Evolutionary conservation across 2,797 vertebrate genomes (phyloP), one percentile per base, ranked within the genome.

Genomic region (Scomberomorus guttatus): DNA sequence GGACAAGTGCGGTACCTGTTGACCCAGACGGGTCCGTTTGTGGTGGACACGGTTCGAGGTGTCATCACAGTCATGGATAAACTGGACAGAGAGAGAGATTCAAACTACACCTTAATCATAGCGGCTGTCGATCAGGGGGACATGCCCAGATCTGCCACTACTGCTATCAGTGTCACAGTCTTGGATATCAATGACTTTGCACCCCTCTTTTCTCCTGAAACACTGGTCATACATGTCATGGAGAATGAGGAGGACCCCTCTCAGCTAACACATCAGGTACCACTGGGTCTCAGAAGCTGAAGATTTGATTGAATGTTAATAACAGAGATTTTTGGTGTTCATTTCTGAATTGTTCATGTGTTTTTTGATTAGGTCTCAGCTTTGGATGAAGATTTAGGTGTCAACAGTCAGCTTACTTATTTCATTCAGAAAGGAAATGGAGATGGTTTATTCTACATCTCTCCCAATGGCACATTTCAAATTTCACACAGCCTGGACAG

Each of bases 141-240:
- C 50, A 13, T 25, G 39, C 91, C 89, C 46, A 93, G 92, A 81
- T 94, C 90, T 67, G 79, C 92, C 29, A 87, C 92, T 32, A 89
- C 90, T 72, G 51, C 82, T 22, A 48, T 96, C 62, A 91, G 62
- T 32, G 57, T 96, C 77, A 90, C 90, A 37, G 83, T 96, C 56
- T 54, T 91, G 76, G 95, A 96, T 59, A 69, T 95, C 64, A 96
- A 96, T 50, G 95, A 96, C 82, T 95, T 88, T 72, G 65, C 50
- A 1, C 95, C 95, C 9, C 13, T 73, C 59, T 95, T 96, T 73
- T 86, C 76, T 51, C 92, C 94, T 13, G 66, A 90, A 55, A 82
- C 71, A 13, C 57, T 94, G 46, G 89, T 55, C n/a, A 55, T 95
- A 24, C 89, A 94, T 70, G 69, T 95, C 4, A 60, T 80, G 15